These are phyloP conservation scores for Dipodomys merriami DNA, from an alignment of 2,113 vertebrate species.

Conservation along the genomic window DNA sequence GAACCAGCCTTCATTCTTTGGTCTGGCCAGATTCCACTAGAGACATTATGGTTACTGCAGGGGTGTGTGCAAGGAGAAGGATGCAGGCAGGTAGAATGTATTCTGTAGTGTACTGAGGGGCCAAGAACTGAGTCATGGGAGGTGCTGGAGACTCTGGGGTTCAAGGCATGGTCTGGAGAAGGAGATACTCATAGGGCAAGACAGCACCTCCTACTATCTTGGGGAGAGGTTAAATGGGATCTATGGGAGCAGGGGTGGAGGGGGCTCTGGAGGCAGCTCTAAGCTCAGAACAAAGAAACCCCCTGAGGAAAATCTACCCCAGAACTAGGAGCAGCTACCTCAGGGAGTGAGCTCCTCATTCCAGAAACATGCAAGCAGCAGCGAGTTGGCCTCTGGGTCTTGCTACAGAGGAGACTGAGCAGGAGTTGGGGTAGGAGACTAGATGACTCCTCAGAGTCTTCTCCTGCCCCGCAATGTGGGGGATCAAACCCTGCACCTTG, in stretches of 20 bases:
- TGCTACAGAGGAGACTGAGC: background rate
- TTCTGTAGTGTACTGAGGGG: background rate
- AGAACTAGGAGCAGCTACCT: background rate
- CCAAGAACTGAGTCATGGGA: background rate
- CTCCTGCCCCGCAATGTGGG: no score
- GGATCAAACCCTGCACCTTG: no score
- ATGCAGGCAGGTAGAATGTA: background rate
- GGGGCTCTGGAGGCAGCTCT: background rate
- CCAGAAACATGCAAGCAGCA: background rate
- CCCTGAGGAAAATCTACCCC: background rate
- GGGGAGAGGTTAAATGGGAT: background rate
- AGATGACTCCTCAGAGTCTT: background rate
- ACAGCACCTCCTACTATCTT: background rate
- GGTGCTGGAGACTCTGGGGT: background rate
- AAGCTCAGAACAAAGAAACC: background rate
- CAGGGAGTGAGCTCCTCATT: background rate
- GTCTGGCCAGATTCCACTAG: background rate
- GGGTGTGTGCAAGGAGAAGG: background rate
- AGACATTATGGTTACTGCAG: background rate
- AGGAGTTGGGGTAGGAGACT: background rate
- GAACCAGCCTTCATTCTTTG: background rate
- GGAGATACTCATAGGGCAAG: background rate
- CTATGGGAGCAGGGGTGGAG: no score
- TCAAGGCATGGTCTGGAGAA: background rate
- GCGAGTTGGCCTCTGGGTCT: background rate